A percentile compares a stretch with the other conserved stretches of the same genome.
Conservation (phyloP, 2,113 vertebrate species). For the Nipponia nippon region DNA sequence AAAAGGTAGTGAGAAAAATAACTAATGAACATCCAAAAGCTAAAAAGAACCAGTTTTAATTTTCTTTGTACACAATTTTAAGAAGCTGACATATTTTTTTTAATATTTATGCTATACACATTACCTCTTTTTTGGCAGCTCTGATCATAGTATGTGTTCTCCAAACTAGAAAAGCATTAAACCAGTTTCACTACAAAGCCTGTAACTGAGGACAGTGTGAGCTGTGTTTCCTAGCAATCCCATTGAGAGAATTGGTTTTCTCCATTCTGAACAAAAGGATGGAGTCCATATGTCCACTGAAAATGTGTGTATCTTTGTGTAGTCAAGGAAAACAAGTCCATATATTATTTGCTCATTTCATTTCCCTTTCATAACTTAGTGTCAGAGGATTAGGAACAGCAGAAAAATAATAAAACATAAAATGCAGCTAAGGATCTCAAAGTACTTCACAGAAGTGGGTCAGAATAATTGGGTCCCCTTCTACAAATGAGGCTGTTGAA, state of each 20-base stretch:
- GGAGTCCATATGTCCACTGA: background rate
- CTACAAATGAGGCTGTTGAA: background rate
- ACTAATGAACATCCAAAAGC: background rate
- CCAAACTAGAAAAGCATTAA: background rate
- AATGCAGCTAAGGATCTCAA: background rate
- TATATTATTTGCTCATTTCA: background rate
- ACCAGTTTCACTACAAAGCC: background rate
- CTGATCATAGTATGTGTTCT: background rate
- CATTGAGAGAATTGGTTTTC: background rate
- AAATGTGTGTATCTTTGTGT: background rate
- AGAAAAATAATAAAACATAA: background rate
- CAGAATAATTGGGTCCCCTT: background rate
- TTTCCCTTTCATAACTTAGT: background rate
- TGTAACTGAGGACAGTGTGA: background rate
- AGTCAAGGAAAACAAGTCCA: background rate
- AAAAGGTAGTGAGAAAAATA: background rate
- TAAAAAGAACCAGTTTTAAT: background rate
- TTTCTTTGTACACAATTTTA: background rate
- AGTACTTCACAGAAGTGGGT: background rate
- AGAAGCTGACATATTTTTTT: background rate
- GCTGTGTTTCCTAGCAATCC: background rate
- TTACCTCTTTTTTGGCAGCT: background rate
- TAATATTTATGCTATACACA: background rate
- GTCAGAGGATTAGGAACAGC: background rate
- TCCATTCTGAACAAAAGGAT: background rate